Base-by-base conservation (phyloP, 2,797 vertebrate species). In the Picus viridis region DNA sequence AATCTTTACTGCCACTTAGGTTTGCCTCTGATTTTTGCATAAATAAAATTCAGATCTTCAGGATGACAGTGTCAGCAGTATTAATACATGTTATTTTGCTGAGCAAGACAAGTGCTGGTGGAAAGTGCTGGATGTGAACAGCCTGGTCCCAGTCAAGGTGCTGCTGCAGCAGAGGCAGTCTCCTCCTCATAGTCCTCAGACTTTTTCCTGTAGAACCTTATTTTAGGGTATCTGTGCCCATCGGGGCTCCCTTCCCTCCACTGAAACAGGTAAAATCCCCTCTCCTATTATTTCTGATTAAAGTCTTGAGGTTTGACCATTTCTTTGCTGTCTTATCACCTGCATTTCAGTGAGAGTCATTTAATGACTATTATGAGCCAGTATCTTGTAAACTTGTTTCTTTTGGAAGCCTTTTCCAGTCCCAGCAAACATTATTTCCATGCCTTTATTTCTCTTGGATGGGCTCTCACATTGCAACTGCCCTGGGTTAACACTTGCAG, bases 361-460 rank as follows among this genome's bases (percentile, higher is more conserved):
- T 86, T 77, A 91, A 94, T 95, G 89, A 90, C 83, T 58, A 56
- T 92, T 91, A 92, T 74, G 65, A 83, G 80, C 77, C 89, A 89
- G 30, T 88, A 91, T 94, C 92, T 93, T 85, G 71, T 86, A 84
- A 94, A 86, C 20, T 53, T 89, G 29, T 94, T 95, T 91, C 79
- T 92, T 88, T 88, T 96, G 93, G 92, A 94, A 71, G 26, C 18
- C 10, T 88, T 82, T 92, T 56, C 64, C 69, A 82, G 15, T 88
- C 78, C 80, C 74, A 68, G 86, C 39, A 85, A 94, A 94, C 83
- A 59, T 77, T 92, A 93, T 94, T 95, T 96, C 93, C 83, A 88
- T 96, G 94, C 71, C 77, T 89, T 72, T 94, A 79, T 95, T 96
- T 95, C 94, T 88, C 74, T 96, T 95, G 93, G 93, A 95, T 83